Base-by-base conservation (phyloP, 2,888 invertebrate species). In the Thereva nobilitata region DNA sequence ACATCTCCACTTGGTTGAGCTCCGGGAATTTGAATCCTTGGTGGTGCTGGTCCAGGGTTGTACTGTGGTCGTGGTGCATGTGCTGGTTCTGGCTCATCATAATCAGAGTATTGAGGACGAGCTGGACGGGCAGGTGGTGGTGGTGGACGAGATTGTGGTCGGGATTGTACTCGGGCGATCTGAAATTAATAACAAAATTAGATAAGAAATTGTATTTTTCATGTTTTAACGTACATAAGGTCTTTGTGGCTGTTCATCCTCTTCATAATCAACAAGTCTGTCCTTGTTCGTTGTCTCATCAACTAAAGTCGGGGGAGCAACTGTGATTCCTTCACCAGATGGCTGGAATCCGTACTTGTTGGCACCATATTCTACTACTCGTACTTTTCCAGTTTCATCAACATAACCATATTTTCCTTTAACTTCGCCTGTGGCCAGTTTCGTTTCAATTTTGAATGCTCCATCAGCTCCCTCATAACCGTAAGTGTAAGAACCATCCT, bases 351-450 rank as follows among this genome's bases (percentile, higher is more conserved):
- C 93, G 76, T 87, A 90, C 78, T 91, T 91, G 80, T 93, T 91
- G 44, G 93, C 93, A 5, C 93, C 93, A 76, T 95, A 95, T 77
- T 94, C 93, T 34, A 93, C 88, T 1, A 92, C 91, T 45, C 93
- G 88, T 1, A 89, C 80, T 86, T 84, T 91, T 86, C 75, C 94
- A 88, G 64, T 86, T 75, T 92, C 92, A 76, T 93, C 94, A 66
- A 90, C 89, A 83, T 93, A 94, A 3, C 94, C 94, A 77, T 94
- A 94, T 79, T 94, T 94, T 72, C 94, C 94, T 81, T 90, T 91
- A 7, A 93, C 93, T 74, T 93, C 93, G 0, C 93, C 93, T 5
- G 85, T 85, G 0, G 89, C 86, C 23, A 88, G 81, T 79, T 93
- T 93, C 7, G 93, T 93, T 81, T 93, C 94, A 75, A 93, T 93